These are phyloP conservation scores for Campodea augens DNA, from an alignment of 1,140 invertebrate genomes.

Conservation along the genomic window DNA sequence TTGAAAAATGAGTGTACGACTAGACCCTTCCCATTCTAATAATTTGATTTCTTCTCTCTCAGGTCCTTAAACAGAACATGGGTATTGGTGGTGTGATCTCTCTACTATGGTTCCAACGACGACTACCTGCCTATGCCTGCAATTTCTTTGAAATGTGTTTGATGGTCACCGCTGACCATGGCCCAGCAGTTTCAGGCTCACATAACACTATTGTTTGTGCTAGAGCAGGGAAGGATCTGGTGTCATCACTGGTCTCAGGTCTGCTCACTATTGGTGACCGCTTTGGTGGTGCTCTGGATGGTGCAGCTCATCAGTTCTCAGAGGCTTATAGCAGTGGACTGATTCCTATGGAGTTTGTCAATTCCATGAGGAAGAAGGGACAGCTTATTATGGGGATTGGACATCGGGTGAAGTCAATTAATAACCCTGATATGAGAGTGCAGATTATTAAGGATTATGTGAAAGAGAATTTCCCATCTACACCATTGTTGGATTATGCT, in stretches of 20 bases:
- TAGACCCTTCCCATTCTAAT: too few species aligned
- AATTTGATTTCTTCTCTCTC: slow-evolving; percentile 5
- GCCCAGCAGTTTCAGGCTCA: slow-evolving; percentile 94
- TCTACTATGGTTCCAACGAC: slow-evolving; percentile 94
- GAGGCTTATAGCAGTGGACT: slow-evolving; percentile 84
- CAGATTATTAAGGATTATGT: slow-evolving; percentile 94
- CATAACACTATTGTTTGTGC: slow-evolving; percentile 99
- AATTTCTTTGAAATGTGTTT: slow-evolving; percentile 99
- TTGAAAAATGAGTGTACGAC: too few species aligned
- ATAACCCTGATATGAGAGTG: slow-evolving; percentile 96
- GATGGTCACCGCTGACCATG: slow-evolving; percentile 98
- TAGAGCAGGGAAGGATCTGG: slow-evolving; percentile 93
- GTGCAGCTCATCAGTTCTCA: slow-evolving; percentile 86
- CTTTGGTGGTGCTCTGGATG: slow-evolving; percentile 95
- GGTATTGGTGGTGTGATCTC: slow-evolving; percentile 96
- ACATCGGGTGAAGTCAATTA: slow-evolving; percentile 90
- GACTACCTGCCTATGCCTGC: slow-evolving; percentile 79
- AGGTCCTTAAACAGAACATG: slow-evolving; percentile 58
- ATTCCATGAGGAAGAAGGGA: slow-evolving; percentile 89
- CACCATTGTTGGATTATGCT: slow-evolving; percentile 84
- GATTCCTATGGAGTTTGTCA: slow-evolving; percentile 97
- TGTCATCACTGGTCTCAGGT: slow-evolving; percentile 89
- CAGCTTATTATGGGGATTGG: slow-evolving; percentile 99
- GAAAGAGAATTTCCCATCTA: slow-evolving; percentile 76
- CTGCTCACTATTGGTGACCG: slow-evolving; percentile 95